Base-by-base conservation (phyloP, 2,797 vertebrate species). In the Myiotriccus ornatus region DNA sequence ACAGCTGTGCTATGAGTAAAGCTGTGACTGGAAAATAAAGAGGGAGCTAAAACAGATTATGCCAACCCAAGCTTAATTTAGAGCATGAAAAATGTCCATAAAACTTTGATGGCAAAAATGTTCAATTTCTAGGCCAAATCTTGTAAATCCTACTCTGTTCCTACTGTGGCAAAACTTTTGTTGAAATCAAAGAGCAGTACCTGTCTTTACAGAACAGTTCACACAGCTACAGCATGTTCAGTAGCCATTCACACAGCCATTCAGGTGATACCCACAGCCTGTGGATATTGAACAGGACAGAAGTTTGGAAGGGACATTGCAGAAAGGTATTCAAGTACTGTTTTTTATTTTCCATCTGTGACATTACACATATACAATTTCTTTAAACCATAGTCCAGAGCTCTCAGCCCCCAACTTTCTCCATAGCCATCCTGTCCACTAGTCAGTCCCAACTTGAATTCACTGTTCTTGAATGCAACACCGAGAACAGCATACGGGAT, bases 41-140 rank as follows among this genome's bases (percentile, higher is more conserved):
- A 63, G 22, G 20, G 37, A 76, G 57, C 50, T 93, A 88, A 96
- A 93, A 86, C 9, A 88, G 50, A 94, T 75, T 92, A 56, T 75
- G 74, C 32, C 43, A 91, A 94, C 62, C 32, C 84, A 89, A 63
- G 28, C 28, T 94, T 93, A 93, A 95, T 56, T 90, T 70, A 93
- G 79, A 80, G 70, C 44, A 71, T 56, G 71, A 94, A 91, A 69
- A 91, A 59, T 65, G 82, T 80, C 80, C 44, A 73, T 49, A 95
- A 93, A 94, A 86, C 50, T 67, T 67, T 1, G 4, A 86, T 56
- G 47, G 41, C 67, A 94, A 96, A 70, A 89, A 87, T 56, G n/a
- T 87, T 78, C 24, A 57, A 74, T 59, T 84, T 89, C 60, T 88
- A 83, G 56, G 46, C 71, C 90, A 96, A 96, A 86, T 50, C 63